These are phyloP conservation scores for Achatina immaculata DNA, from an alignment of 1,140 invertebrate species.

Conservation along the genomic window DNA sequence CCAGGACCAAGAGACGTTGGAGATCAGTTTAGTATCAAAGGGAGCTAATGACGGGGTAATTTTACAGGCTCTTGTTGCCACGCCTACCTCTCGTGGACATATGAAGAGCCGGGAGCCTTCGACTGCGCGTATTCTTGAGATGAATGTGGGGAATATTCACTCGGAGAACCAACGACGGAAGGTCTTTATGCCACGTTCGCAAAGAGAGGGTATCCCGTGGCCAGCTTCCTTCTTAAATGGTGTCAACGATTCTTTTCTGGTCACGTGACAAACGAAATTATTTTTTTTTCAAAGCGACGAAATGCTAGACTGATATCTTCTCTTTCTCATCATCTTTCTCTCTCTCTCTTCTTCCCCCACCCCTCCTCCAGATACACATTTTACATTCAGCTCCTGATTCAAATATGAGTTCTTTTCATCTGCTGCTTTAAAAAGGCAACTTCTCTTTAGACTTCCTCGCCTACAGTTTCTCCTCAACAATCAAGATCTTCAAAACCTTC, in stretches of 20 bases:
- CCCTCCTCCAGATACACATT: too few relatives aligned
- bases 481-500: too few relatives aligned
- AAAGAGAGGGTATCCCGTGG: neutral
- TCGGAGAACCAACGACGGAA: neutral
- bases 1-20: neutral
- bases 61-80: neutral
- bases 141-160: neutral
- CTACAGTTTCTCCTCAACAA: too few relatives aligned
- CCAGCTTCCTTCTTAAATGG: neutral
- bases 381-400: too few relatives aligned
- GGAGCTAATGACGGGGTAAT: slow-evolving; percentile 16
- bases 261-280: too few relatives aligned
- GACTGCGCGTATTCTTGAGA: neutral
- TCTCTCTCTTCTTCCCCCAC: too few relatives aligned
- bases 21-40: neutral
- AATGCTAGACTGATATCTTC: too few relatives aligned
- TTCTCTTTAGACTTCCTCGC: too few relatives aligned
- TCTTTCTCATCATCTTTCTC: too few relatives aligned
- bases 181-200: neutral
- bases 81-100: neutral
- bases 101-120: neutral
- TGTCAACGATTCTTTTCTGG: slow-evolving; percentile 1
- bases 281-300: too few relatives aligned
- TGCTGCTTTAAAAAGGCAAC: too few relatives aligned
- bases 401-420: too few relatives aligned